Base-by-base conservation (phyloP, 1,140 invertebrate species). In the Drosophila lini region DNA sequence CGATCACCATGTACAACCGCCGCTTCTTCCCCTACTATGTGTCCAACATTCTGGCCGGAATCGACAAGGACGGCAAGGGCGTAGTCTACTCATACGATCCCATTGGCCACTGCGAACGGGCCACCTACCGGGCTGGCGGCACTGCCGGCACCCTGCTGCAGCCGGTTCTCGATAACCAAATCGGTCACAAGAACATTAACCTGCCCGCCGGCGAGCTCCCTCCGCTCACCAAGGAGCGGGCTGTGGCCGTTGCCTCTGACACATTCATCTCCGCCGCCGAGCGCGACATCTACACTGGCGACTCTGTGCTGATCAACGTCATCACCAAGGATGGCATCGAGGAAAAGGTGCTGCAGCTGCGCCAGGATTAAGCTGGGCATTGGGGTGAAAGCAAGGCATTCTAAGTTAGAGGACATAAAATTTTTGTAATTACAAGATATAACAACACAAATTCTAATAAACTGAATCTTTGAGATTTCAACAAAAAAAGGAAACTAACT, bases 11-110 rank as follows among this genome's bases (percentile, higher is more conserved):
- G 64, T 99, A 99, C 92, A 97, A 98, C 85, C 98, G 98, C 80
- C 94, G 99, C 70, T 99, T 99, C 92, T 99, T 99, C 93, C 99
- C 99, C 1, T 99, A 99, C 92, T 99, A 99, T 92, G 96, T 99
- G 10, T 97, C 97, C 34, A 99, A 99, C 92, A 95, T 99, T 34
- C 93, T 99, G 56, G 98, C 97, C 74, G 99, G 99, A 0, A 91
- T 97, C 16, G 96, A 97, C 92, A 93, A 94, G 81, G 94, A 97
- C 85, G 98, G 98, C n/a, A 97, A 97, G 91, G 98, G 98, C 3
- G 96, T 96, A 84, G 96, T 99, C 3, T 99, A 96, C 93, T 97
- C 96, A 86, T 99, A 99, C 92, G 98, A 99, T 93, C 98, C 98
- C 1, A 97, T 99, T 75, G 99, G 99, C 5, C 97, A 98, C 81